Base-by-base conservation (phyloP, 2,113 vertebrate genomes). In the Craseonycteris thonglongyai region DNA sequence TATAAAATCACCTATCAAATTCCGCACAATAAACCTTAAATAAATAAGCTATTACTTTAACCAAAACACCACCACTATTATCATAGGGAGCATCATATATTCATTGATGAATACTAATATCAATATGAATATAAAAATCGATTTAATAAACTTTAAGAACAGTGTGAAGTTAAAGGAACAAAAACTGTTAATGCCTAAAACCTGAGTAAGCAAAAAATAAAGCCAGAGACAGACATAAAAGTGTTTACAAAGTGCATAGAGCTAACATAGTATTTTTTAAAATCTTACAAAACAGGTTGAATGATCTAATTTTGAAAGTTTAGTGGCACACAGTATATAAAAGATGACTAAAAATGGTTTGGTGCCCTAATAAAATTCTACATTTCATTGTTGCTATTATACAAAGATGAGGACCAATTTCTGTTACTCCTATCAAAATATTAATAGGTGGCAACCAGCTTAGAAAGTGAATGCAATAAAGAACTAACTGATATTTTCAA, bases 141-240 rank as follows among this genome's bases (percentile, higher is more conserved):
- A 85, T 54, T 78, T 68, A 90, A 82, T 68, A 58, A 94, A 92
- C 14, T 49, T 78, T 40, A 71, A 92, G 33, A 58, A 79, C 68
- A 38, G 9, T 66, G 12, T 89, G 21, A 92, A 78, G 24, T 79
- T 87, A 65, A 9, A 91, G n/a, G 7, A 35, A 76, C 68, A 92
- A 54, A n/a, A 45, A 75, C 40, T 3, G 3, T 56, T 47, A 94
- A 58, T 35, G 28, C 33, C 74, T 94, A 63, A 83, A 92, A 94
- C 5, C 42, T 94, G 78, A 95, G 22, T 75, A 86, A 80, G 45
- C 18, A n/a, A 87, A 38, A 81, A 88, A 88, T 49, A 69, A 96
- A 89, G 89, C 19, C 59, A 87, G 54, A 83, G 15, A 90, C 10
- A 91, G 14, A 80, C 11, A 65, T 71, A 54, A 76, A 93, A 63